Base-by-base conservation (phyloP, 2,797 vertebrate species). In the Alectoris magna region DNA sequence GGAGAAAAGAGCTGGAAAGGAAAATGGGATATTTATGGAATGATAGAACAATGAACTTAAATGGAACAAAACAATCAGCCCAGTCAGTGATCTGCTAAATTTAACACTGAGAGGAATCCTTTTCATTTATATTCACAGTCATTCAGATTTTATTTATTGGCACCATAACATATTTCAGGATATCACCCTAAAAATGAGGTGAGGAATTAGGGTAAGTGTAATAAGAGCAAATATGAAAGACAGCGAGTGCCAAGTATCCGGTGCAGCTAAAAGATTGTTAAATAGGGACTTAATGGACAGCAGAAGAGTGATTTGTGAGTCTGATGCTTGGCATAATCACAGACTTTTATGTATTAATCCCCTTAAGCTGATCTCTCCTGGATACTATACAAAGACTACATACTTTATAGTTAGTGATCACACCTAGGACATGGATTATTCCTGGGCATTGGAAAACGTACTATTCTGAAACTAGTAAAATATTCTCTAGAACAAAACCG, bases 11-110 rank as follows among this genome's bases (percentile, higher is more conserved):
- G 12, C 11, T 77, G 38, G 63, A 90, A 83, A 86, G 6, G 59
- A 19, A 93, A 95, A 95, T 94, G 49, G 88, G 94, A 90, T 88
- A 95, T 94, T 89, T 91, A 91, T 81, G 68, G 82, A 89, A 81
- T 79, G 56, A 84, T 43, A 87, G 92, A 94, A 81, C 78, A 91
- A 78, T 56, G 76, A 94, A 87, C 67, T 91, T 95, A 89, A 91
- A 94, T 81, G 59, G 75, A 87, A 91, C 8, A 89, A 94, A 91
- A 93, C 88, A 91, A 94, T 94, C 70, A 93, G 48, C 31, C 78
- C 34, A 84, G 69, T 44, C 84, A 72, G 36, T 70, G 55, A 56
- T 38, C 70, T 94, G 87, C 89, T 96, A 95, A 95, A 96, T 93
- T 93, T 95, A 91, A 92, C 84, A 85, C 59, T 2, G 9, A 67